Conservation (phyloP, 2,888 invertebrate species). For the Colletes collaris region DNA sequence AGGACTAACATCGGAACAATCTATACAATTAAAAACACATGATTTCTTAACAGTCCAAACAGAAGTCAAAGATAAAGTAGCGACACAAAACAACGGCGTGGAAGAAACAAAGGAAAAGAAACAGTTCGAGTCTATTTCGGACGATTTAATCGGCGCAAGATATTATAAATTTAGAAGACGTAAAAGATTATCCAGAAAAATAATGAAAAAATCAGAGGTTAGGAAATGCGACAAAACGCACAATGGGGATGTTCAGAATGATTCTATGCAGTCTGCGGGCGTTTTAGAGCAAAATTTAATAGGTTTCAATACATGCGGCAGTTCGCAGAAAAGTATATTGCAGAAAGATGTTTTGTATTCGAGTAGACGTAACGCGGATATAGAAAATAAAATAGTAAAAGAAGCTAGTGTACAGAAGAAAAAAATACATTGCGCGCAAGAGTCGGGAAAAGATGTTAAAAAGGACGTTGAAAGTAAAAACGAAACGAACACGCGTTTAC, state of each 20-base stretch:
- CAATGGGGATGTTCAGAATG: slow-evolving; percentile 27
- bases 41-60: not conserved
- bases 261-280: slow-evolving; percentile 11
- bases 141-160: slow-evolving; percentile 41
- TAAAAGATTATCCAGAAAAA: slow-evolving; percentile 49
- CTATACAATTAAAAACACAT: slow-evolving; percentile 57
- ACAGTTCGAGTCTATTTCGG: slow-evolving; percentile 37
- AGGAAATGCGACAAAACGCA: slow-evolving; percentile 39
- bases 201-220: slow-evolving; percentile 56
- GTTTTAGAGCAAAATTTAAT: slow-evolving; percentile 9
- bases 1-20: slow-evolving; percentile 74
- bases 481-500: slow-evolving; percentile 45
- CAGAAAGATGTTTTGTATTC: not conserved
- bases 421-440: slow-evolving; percentile 7
- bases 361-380: not conserved
- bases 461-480: slow-evolving; percentile 21
- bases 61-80: slow-evolving; percentile 17
- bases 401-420: slow-evolving; percentile 11
- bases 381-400: slow-evolving; percentile 4
- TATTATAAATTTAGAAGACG: slow-evolving; percentile 54
- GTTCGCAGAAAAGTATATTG: not conserved
- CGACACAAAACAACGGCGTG: not conserved
- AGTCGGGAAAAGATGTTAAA: slow-evolving; percentile 21
- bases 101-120: slow-evolving; percentile 37
- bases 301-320: not conserved